Evolutionary conservation across 92 coral and sea anemone species (phyloP).

Genomic region (Siderastrea siderea): DNA sequence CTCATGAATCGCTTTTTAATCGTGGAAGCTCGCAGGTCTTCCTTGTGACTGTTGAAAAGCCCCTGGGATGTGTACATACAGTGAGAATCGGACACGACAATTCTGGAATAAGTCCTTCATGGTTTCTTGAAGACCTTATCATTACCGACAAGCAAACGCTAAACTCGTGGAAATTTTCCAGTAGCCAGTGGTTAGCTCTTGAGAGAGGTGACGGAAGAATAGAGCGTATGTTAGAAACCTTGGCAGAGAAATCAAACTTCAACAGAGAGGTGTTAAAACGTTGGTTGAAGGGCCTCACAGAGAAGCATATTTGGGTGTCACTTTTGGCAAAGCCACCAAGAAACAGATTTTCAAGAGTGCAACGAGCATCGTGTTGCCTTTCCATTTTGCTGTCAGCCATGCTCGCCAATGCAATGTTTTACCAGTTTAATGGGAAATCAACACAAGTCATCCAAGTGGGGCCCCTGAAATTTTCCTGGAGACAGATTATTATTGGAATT

Average conservation of each 20-base stretch:
- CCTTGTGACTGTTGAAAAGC: not conserved
- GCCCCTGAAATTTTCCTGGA: constrained; percentile 79
- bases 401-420: constrained; percentile 88
- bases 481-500: constrained; percentile 71
- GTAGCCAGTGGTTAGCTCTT: constrained; percentile 56
- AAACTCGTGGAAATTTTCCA: constrained; percentile 28
- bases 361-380: constrained; percentile 79
- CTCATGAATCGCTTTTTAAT: not conserved
- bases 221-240: constrained; percentile 40
- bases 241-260: constrained; percentile 42
- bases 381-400: constrained; percentile 71
- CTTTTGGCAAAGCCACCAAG: constrained; percentile 63
- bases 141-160: constrained; percentile 15
- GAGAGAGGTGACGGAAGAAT: constrained; percentile 61
- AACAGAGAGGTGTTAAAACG: constrained; percentile 40
- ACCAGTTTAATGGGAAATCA: constrained; percentile 21
- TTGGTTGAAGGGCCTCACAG: constrained; percentile 51
- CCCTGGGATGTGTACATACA: constrained; percentile 35
- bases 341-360: constrained; percentile 72
- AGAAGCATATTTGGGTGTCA: constrained; percentile 78
- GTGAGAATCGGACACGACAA: constrained; percentile 58
- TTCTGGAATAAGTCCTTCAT: constrained; percentile 51
- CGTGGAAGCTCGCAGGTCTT: constrained; percentile 21
- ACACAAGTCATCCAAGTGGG: constrained; percentile 76
- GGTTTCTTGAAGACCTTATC: constrained; percentile 52